A percentile compares a stretch with the other conserved stretches of the same genome.
Evolutionary conservation across 2,797 vertebrate genomes (phyloP).

Genomic region (Aldrovandia affinis): DNA sequence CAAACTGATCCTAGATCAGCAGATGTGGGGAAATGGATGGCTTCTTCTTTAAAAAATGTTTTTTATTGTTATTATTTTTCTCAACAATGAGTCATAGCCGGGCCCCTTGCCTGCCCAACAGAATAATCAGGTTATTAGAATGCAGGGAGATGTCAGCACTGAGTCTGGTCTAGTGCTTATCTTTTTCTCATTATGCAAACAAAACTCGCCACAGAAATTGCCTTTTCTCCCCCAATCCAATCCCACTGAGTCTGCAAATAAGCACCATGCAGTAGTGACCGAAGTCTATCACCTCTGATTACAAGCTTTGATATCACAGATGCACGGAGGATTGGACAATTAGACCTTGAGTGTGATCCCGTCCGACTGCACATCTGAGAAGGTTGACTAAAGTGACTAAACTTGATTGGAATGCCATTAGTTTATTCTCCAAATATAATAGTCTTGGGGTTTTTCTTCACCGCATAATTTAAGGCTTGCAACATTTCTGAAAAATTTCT

Average conservation of each 20-base stretch:
- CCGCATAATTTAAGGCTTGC: too few relatives aligned
- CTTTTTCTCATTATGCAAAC: constrained; percentile 48
- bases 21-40: background rate
- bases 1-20: too few relatives aligned
- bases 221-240: constrained; percentile 33
- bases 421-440: background rate
- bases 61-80: constrained; percentile 30
- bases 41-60: background rate
- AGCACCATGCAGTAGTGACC: background rate
- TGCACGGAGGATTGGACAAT: background rate
- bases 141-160: constrained; percentile 46
- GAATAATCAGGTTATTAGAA: constrained; percentile 53
- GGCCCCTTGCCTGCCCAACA: constrained; percentile 25
- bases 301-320: constrained; percentile 17
- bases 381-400: background rate
- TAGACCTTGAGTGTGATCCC: background rate
- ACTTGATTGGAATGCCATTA: background rate
- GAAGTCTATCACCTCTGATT: constrained; percentile 2
- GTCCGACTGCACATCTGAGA: background rate
- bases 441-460: too few relatives aligned
- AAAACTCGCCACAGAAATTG: constrained; percentile 41
- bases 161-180: constrained; percentile 40
- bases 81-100: constrained; percentile 35
- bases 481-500: too few relatives aligned
- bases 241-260: constrained; percentile 1